These are phyloP conservation scores for Zelleria hepariella DNA, from an alignment of 2,888 invertebrate species.

Conservation along the genomic window DNA sequence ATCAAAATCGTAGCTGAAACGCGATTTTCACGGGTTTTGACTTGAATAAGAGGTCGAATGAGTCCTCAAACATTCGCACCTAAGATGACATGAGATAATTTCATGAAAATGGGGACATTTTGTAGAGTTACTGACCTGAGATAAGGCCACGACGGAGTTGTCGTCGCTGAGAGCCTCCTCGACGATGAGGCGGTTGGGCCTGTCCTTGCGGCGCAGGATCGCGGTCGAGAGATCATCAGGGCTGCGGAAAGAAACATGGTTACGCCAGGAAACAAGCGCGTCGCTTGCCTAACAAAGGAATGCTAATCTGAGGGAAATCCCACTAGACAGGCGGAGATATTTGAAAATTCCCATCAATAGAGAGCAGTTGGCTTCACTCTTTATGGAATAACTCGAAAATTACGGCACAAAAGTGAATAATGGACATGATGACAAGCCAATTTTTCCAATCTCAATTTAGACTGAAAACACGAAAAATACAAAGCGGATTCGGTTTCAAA, in stretches of 20 bases:
- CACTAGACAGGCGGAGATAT: neutral
- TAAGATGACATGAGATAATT: neutral
- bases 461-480: constrained; percentile 14
- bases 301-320: neutral
- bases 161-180: constrained; percentile 99
- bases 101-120: neutral
- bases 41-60: no score
- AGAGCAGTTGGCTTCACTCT: neutral
- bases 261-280: neutral
- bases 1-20: neutral
- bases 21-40: neutral
- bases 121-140: constrained; percentile 77
- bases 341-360: neutral
- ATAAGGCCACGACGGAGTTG: constrained; percentile 97
- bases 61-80: no score
- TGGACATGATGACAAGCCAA: constrained; percentile 71
- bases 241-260: constrained; percentile 50
- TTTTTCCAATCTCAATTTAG: constrained; percentile 46
- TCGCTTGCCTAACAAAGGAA: constrained; percentile 3
- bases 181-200: constrained; percentile 97
- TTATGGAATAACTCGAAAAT: neutral
- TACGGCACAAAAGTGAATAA: neutral
- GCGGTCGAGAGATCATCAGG: constrained; percentile 97
- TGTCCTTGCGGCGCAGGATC: constrained; percentile 97
- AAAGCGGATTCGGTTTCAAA: neutral